Percentiles rank a stretch among this genome's conserved stretches.
These are phyloP conservation scores for Hippasteria phrygiana DNA, from an alignment of 53 echinoderm and acorn worm species.

Conservation along the genomic window DNA sequence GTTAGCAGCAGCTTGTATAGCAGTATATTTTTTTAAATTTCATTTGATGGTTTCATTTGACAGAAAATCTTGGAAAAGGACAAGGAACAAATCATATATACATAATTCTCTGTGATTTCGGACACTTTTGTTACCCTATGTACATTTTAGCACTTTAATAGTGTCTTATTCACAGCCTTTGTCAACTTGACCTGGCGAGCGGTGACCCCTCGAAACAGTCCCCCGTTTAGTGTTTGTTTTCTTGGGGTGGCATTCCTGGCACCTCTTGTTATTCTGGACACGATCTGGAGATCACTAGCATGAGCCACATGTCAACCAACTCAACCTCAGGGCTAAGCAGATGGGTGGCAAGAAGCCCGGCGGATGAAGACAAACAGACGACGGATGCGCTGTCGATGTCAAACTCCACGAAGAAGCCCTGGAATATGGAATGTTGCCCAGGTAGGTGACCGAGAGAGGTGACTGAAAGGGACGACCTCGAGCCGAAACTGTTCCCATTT, in stretches of 20 bases:
- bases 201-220: not conserved
- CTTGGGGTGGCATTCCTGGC: not conserved
- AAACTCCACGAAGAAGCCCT: not conserved
- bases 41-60: too few species aligned
- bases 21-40: too few species aligned
- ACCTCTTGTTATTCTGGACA: not conserved
- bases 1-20: too few species aligned
- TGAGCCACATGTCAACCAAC: slow-evolving; percentile 25
- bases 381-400: not conserved
- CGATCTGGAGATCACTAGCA: not conserved
- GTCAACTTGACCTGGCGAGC: not conserved
- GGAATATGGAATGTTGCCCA: not conserved
- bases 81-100: too few species aligned
- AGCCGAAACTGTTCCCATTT: too few species aligned
- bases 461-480: not conserved
- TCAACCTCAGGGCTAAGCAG: slow-evolving; percentile 4
- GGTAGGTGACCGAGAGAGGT: not conserved
- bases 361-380: slow-evolving; percentile 2
- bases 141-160: not conserved
- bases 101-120: not conserved
- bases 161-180: not conserved
- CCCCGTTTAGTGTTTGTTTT: slow-evolving; percentile 5
- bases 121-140: not conserved
- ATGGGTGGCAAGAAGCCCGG: slow-evolving; percentile 19
- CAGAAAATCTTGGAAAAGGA: too few species aligned